Conservation (phyloP, 2,113 vertebrate genomes). For the Malurus cyaneus region DNA sequence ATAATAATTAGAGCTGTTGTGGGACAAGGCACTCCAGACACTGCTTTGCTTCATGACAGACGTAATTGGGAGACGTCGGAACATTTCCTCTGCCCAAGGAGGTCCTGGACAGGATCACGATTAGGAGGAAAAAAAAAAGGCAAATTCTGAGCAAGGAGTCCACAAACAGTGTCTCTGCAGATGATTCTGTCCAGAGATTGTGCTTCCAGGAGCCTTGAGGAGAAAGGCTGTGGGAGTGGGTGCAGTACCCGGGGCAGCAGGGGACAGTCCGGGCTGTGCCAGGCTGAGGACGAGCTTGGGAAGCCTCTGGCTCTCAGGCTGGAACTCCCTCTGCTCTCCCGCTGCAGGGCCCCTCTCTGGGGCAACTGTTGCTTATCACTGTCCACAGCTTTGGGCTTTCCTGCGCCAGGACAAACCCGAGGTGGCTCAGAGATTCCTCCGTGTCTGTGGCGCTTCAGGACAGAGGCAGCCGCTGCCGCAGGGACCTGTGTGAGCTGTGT, state of each 20-base stretch:
- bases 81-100: not conserved
- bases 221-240: not conserved
- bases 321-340: not conserved
- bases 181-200: not conserved
- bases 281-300: not conserved
- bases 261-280: not conserved
- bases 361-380: not conserved
- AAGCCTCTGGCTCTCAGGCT: not conserved
- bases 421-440: not conserved
- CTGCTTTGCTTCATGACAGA: not conserved
- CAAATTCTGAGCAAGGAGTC: not conserved
- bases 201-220: fast-evolving
- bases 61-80: not conserved
- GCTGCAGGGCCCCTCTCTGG: not conserved
- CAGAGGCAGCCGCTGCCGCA: not conserved
- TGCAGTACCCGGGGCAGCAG: too few relatives aligned
- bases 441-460: not conserved
- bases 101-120: not conserved
- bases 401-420: not conserved
- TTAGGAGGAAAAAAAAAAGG: fast-evolving
- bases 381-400: not conserved
- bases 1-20: not conserved
- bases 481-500: too few relatives aligned
- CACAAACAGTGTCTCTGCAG: not conserved
- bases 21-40: fast-evolving